phyloP scores from a whole-genome alignment of 2,797 vertebrate species.

The Lerista edwardsae region DNA sequence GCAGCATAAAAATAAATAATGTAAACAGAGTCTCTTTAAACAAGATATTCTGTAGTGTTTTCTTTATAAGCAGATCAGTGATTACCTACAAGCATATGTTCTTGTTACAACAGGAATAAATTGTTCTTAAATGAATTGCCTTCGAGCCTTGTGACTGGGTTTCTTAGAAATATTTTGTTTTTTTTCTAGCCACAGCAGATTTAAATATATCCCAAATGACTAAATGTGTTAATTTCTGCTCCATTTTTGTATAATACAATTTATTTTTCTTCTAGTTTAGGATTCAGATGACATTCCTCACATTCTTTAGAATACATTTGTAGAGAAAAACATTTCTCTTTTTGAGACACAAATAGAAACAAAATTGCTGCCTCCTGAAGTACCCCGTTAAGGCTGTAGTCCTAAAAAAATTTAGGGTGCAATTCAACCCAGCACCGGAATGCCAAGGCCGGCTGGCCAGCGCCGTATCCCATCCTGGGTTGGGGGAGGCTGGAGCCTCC shows the following conservation, averaged over 20 bases:
- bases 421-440: too few relatives aligned
- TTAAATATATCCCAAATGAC: background rate
- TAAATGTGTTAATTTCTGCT: slow-evolving; percentile 7
- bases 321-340: background rate
- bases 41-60: slow-evolving; percentile 2
- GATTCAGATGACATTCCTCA: background rate
- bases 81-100: background rate
- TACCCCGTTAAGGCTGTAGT: background rate
- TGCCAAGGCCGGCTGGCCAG: too few relatives aligned
- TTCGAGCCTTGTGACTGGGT: background rate
- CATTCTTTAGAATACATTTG: background rate
- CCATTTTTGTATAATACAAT: background rate
- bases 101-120: background rate
- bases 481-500: too few relatives aligned
- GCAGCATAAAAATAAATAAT: background rate
- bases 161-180: slow-evolving; percentile 9
- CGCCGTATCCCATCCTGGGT: too few relatives aligned
- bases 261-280: background rate
- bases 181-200: slow-evolving; percentile 9
- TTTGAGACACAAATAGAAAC: background rate
- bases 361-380: background rate
- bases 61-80: background rate
- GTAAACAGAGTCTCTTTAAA: background rate
- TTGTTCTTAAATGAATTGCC: slow-evolving; percentile 18
- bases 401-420: too few relatives aligned